phyloP scores from a whole-genome alignment of 2,888 invertebrate species.

The Acrocera orbiculus region DNA sequence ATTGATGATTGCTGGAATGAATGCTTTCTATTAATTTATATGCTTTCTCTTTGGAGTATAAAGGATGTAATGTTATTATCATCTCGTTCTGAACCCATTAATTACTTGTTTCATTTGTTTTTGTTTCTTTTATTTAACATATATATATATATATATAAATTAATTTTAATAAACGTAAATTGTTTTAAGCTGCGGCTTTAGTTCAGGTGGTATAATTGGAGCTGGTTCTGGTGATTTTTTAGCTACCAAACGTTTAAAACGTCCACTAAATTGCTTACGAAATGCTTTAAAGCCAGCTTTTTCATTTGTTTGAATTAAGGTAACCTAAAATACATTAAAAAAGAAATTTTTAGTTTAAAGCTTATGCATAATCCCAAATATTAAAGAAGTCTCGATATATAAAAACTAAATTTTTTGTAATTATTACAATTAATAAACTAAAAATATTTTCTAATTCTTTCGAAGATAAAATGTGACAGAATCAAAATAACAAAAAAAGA shows the following conservation, averaged over 20 bases:
- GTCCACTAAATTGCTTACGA: conserved; percentile 70
- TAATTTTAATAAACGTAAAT: conserved; percentile 63
- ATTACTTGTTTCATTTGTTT: neutral
- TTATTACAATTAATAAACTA: no score
- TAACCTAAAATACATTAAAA: conserved; percentile 47
- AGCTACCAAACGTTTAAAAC: conserved; percentile 69
- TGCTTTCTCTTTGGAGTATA: no score
- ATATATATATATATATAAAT: neutral
- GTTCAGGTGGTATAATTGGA: conserved; percentile 71
- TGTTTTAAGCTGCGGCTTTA: conserved; percentile 72
- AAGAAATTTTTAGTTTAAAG: conserved; percentile 3
- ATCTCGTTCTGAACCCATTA: no score
- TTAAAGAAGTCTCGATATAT: no score
- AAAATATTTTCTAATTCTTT: no score
- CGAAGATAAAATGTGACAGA: no score
- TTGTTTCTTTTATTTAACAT: conserved; percentile 1
- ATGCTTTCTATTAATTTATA: no score
- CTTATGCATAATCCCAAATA: no score
- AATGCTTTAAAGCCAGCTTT: conserved; percentile 65
- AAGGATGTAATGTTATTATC: no score
- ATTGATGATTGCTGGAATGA: no score
- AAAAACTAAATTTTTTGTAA: no score
- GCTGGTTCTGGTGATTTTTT: conserved; percentile 66
- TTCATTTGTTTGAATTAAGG: conserved; percentile 51
- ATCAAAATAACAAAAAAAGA: no score